Percentiles rank a stretch among this genome's conserved stretches.
Conservation (phyloP, 1,140 invertebrate species). For the Tetranychus urticae region DNA sequence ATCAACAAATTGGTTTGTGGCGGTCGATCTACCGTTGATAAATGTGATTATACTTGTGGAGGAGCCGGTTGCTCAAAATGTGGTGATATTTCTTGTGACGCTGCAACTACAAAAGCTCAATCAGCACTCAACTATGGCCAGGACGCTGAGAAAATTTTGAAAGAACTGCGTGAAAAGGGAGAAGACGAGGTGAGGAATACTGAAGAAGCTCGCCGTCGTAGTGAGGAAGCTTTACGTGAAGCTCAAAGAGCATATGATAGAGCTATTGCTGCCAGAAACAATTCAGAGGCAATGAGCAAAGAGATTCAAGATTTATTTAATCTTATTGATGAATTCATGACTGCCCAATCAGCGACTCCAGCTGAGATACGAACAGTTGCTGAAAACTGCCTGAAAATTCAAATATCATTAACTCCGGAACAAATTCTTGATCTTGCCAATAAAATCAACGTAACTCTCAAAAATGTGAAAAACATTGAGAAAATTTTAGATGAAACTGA, state of each 20-base stretch:
- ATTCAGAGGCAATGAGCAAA: constrained; percentile 27
- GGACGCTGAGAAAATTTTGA: constrained; percentile 50
- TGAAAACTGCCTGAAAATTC: constrained; percentile 24
- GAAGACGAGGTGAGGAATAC: constrained; percentile 29
- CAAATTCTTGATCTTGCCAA: constrained; percentile 57
- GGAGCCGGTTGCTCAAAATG: constrained; percentile 72
- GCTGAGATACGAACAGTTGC: constrained; percentile 51
- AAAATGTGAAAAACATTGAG: constrained; percentile 64
- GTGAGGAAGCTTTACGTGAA: constrained; percentile 28
- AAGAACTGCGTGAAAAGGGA: constrained; percentile 50
- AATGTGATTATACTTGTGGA: constrained; percentile 70
- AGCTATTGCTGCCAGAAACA: constrained; percentile 28
- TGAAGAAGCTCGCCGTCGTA: constrained; percentile 29
- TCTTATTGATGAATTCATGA: constrained; percentile 46
- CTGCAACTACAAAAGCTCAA: constrained; percentile 58
- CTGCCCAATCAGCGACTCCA: constrained; percentile 46
- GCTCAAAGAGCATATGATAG: constrained; percentile 33
- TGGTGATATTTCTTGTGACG: constrained; percentile 63
- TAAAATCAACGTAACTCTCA: constrained; percentile 59
- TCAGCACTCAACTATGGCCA: constrained; percentile 63
- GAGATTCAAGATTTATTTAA: constrained; percentile 33
- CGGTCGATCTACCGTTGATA: constrained; percentile 35
- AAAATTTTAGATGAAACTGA: constrained; percentile 60
- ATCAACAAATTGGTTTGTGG: constrained; percentile 71
- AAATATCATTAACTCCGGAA: constrained; percentile 47